These are phyloP conservation scores for Nymphalis c-album DNA, from an alignment of 2,888 invertebrate genomes.

Conservation along the genomic window DNA sequence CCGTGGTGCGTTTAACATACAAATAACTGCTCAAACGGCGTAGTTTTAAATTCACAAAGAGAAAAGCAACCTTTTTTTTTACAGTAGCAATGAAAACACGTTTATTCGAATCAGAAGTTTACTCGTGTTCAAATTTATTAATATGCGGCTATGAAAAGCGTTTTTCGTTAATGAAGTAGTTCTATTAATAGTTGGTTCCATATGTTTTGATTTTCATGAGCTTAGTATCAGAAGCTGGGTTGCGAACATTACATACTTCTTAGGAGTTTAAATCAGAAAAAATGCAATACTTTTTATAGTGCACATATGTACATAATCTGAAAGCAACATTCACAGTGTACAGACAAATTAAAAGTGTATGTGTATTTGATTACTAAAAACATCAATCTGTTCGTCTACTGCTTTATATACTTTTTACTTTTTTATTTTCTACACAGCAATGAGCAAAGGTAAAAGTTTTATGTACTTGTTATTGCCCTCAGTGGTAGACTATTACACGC, in stretches of 20 bases:
- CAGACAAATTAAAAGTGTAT: too few species aligned
- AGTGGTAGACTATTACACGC: slow-evolving; percentile 7
- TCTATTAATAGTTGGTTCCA: too few species aligned
- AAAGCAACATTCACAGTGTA: too few species aligned
- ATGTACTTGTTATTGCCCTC: slow-evolving; percentile 25
- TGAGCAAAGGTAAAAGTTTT: slow-evolving; percentile 17
- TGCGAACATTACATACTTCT: too few species aligned
- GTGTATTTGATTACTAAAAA: neutral
- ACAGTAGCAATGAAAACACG: slow-evolving; percentile 9
- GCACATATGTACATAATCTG: too few species aligned
- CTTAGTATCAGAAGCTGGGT: too few species aligned
- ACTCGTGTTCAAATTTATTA: slow-evolving; percentile 12
- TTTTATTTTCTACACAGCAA: neutral
- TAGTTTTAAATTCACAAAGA: slow-evolving; percentile 35
- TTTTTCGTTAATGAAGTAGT: too few species aligned
- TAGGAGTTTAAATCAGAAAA: too few species aligned
- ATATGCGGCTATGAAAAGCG: too few species aligned
- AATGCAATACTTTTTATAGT: too few species aligned
- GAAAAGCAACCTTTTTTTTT: slow-evolving; percentile 26
- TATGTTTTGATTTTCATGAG: too few species aligned
- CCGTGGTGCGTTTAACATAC: slow-evolving; percentile 29
- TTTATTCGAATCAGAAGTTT: slow-evolving; percentile 13
- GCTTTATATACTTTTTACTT: neutral
- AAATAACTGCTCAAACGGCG: slow-evolving; percentile 30
- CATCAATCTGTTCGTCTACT: neutral